A percentile compares a stretch with the other conserved stretches of the same genome.
These are phyloP conservation scores for Myocastor coypus DNA, from an alignment of 2,113 vertebrate genomes.

Conservation along the genomic window DNA sequence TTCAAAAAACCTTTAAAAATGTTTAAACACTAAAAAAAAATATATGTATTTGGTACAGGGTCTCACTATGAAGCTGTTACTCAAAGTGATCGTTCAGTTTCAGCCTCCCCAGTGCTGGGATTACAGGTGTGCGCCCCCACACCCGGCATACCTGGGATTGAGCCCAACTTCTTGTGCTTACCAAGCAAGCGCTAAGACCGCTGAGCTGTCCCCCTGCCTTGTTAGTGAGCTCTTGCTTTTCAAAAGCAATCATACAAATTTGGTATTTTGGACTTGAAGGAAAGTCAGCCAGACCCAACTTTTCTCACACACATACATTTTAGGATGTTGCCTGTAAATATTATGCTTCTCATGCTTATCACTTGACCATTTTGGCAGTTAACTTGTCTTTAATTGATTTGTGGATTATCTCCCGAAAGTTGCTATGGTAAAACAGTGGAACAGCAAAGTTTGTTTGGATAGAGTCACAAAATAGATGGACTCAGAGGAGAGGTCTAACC, in stretches of 20 bases:
- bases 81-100: no score
- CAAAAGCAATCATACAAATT: background rate
- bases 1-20: no score
- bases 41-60: no score
- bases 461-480: slow-evolving; percentile 30
- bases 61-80: no score
- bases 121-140: no score
- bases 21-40: no score
- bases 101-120: no score
- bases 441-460: slow-evolving; percentile 53
- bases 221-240: slow-evolving; percentile 22
- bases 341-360: slow-evolving; percentile 60
- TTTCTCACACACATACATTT: slow-evolving; percentile 62
- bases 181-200: no score
- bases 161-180: no score
- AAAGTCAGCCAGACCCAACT: slow-evolving; percentile 23
- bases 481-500: slow-evolving; percentile 19
- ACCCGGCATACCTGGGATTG: no score
- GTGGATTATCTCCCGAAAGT: slow-evolving; percentile 56
- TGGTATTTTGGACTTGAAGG: slow-evolving; percentile 40
- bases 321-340: slow-evolving; percentile 62
- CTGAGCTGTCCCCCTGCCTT: no score
- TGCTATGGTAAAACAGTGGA: slow-evolving; percentile 56
- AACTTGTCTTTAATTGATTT: slow-evolving; percentile 67
- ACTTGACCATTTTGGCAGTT: slow-evolving; percentile 56